Evolutionary conservation across 2,888 invertebrate species (phyloP).

Genomic region (Onthophagus sagittarius): DNA sequence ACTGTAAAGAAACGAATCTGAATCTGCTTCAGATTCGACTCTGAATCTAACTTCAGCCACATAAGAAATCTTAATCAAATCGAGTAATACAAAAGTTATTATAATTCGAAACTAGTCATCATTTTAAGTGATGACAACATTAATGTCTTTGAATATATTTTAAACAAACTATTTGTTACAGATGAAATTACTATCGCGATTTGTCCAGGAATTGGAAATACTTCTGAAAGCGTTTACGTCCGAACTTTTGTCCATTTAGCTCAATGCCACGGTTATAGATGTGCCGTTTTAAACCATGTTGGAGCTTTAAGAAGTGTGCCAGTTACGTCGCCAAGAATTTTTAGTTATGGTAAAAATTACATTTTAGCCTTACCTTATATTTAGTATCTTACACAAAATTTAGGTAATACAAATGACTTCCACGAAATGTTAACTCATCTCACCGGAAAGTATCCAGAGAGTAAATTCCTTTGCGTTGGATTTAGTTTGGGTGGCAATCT

Average conservation of each 20-base stretch:
- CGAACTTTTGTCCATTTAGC: constrained; percentile 90
- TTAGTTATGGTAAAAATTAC: constrained; percentile 75
- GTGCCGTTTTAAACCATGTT: constrained; percentile 90
- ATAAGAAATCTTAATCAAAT: no score
- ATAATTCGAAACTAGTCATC: no score
- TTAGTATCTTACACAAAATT: constrained; percentile 21
- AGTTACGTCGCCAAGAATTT: constrained; percentile 83
- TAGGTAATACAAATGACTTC: constrained; percentile 88
- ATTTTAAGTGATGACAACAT: no score
- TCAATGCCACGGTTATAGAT: constrained; percentile 86
- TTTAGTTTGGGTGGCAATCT: constrained; percentile 94
- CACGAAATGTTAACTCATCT: constrained; percentile 77
- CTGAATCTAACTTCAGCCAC: no score
- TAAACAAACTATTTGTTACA: no score
- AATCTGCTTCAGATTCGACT: no score
- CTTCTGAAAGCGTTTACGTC: constrained; percentile 91
- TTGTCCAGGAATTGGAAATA: constrained; percentile 91
- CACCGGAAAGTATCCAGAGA: constrained; percentile 67
- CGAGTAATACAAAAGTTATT: no score
- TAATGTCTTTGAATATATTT: no score
- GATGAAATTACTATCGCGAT: constrained; percentile 86
- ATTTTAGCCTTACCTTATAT: neutral
- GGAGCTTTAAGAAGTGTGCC: constrained; percentile 83
- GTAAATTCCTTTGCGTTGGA: constrained; percentile 79
- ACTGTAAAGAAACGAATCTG: no score